Percentiles rank a stretch among this genome's conserved stretches.
Evolutionary conservation across 2,888 invertebrate species (phyloP).

Genomic region (Drosophila neotestacea): DNA sequence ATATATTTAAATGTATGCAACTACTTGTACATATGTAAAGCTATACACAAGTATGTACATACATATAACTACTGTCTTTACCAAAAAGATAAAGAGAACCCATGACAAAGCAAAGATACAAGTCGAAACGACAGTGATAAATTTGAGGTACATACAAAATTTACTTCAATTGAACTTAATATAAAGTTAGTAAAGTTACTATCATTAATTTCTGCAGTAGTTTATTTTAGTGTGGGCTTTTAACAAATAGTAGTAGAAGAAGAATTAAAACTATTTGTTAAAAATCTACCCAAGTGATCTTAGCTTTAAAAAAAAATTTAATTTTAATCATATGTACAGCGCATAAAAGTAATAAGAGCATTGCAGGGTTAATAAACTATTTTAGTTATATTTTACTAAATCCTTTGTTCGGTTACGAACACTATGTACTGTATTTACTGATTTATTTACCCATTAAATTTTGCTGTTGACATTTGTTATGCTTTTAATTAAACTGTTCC

Average conservation of each 20-base stretch:
- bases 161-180: neutral
- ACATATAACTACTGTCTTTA: neutral
- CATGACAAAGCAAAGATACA: neutral
- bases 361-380: conserved; percentile 24
- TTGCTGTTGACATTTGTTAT: neutral
- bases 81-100: neutral
- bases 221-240: no score
- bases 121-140: neutral
- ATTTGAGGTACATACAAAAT: conserved; percentile 7
- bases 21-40: neutral
- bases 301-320: no score
- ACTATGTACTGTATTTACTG: neutral
- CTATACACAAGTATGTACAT: neutral
- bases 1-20: conserved; percentile 10
- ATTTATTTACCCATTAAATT: conserved; percentile 5
- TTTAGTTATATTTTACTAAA: neutral
- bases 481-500: conserved; percentile 17
- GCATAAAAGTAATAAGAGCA: neutral
- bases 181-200: neutral
- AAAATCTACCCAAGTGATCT: no score
- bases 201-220: neutral
- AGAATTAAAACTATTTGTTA: neutral
- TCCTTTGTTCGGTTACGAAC: neutral
- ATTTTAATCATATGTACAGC: neutral
- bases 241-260: neutral